Percentiles rank a stretch among this genome's conserved stretches.
Conservation (phyloP, 1,140 invertebrate species). For the Trichoplusia ni region DNA sequence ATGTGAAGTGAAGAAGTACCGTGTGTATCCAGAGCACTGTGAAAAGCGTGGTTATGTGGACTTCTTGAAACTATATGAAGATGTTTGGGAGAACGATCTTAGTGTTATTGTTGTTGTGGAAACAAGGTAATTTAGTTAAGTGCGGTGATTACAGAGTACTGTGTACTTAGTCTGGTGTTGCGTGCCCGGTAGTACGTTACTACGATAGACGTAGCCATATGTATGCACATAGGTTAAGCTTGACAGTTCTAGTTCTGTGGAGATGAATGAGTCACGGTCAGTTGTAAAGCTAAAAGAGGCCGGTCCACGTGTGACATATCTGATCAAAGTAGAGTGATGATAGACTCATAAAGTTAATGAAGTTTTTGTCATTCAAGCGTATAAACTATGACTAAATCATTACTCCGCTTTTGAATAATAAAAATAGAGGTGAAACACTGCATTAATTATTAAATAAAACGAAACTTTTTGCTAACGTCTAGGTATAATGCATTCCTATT, state of each 20-base stretch:
- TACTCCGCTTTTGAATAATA: no score
- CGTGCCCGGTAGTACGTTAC: not conserved
- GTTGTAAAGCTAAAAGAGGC: not conserved
- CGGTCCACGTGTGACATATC: not conserved
- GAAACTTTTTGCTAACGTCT: not conserved
- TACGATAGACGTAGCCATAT: not conserved
- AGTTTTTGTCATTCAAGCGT: no score
- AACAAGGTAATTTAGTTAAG: conserved; percentile 43
- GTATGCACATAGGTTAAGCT: not conserved
- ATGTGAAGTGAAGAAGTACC: conserved; percentile 23
- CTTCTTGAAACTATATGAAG: not conserved
- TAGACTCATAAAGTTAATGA: no score
- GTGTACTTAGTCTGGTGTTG: not conserved
- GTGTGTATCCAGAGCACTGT: not conserved
- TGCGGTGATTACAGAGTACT: not conserved
- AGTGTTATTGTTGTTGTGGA: conserved; percentile 47
- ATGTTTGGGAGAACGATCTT: conserved; percentile 25
- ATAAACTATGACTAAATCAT: no score
- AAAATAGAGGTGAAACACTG: no score
- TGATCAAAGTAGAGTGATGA: not conserved
- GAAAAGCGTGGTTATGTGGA: conserved; percentile 15
- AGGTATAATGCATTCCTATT: no score
- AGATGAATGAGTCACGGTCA: conserved; percentile 4
- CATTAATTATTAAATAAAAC: no score
- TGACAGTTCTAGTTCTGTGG: conserved; percentile 14